phyloP scores from a whole-genome alignment of 2,113 vertebrate species.

The Oncorhynchus clarkii region DNA sequence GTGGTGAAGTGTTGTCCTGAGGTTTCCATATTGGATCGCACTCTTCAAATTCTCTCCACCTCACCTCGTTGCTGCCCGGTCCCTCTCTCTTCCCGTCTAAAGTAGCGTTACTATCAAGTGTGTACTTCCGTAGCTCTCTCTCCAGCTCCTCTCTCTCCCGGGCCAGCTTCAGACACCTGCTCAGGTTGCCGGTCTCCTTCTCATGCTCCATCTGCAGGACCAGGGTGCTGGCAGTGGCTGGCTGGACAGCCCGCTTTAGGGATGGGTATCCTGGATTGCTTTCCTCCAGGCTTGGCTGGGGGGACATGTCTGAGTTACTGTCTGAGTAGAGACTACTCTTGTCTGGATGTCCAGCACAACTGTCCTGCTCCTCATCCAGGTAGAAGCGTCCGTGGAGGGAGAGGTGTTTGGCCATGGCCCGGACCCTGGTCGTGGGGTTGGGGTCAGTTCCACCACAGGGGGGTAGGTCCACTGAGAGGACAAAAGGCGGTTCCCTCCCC shows the following conservation, averaged over 20 bases:
- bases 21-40: constrained; percentile 40
- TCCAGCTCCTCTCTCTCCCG: constrained; percentile 73
- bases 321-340: constrained; percentile 54
- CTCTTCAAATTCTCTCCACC: background rate
- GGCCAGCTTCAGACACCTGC: constrained; percentile 70
- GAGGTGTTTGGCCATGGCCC: constrained; percentile 22
- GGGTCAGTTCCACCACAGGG: constrained; percentile 34
- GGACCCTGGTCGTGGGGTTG: constrained; percentile 10
- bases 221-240: constrained; percentile 59
- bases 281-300: constrained; percentile 16
- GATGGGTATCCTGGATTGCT: constrained; percentile 48
- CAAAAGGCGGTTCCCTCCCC: constrained; percentile 56
- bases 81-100: constrained; percentile 19
- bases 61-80: background rate
- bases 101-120: constrained; percentile 33
- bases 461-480: constrained; percentile 73
- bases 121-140: constrained; percentile 65
- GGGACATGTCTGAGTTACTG: background rate
- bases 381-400: constrained; percentile 21
- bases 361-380: constrained; percentile 25
- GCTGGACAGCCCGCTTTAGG: constrained; percentile 45
- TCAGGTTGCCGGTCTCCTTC: constrained; percentile 72
- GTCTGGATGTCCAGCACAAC: constrained; percentile 39
- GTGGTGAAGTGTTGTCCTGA: constrained; percentile 48
- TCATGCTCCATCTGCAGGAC: constrained; percentile 80